Conservation (phyloP, 2,888 invertebrate genomes). For the Branchellion lobata region DNA sequence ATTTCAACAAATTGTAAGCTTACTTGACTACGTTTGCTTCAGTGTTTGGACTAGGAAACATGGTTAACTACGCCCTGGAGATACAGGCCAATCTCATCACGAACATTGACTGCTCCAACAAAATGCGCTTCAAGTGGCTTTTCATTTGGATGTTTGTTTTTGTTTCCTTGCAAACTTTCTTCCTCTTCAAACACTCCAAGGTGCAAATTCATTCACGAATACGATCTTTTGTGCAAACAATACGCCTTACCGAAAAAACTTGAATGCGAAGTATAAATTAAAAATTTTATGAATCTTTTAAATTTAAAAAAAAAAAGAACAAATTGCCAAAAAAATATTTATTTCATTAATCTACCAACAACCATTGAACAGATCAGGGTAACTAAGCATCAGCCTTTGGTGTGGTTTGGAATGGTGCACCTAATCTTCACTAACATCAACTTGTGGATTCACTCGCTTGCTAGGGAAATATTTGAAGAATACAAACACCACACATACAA, state of each 20-base stretch:
- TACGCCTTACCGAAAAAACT: background rate
- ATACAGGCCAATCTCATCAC: slow-evolving; percentile 43
- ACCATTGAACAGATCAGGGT: slow-evolving; percentile 46
- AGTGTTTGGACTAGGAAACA: slow-evolving; percentile 94
- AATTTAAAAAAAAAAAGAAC: too few relatives aligned
- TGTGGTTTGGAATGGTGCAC: slow-evolving; percentile 95
- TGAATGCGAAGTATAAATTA: background rate
- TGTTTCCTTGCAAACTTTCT: slow-evolving; percentile 97
- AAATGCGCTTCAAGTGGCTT: slow-evolving; percentile 39
- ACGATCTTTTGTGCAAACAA: background rate
- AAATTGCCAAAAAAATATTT: too few relatives aligned
- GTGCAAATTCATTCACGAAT: slow-evolving; percentile 36
- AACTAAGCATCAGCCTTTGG: slow-evolving; percentile 85
- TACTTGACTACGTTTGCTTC: slow-evolving; percentile 54
- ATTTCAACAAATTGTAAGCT: background rate
- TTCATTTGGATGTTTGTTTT: slow-evolving; percentile 81
- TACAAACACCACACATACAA: slow-evolving; percentile 23
- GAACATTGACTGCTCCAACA: slow-evolving; percentile 11
- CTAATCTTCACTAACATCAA: slow-evolving; percentile 96
- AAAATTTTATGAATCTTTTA: too few relatives aligned
- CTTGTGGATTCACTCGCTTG: slow-evolving; percentile 82
- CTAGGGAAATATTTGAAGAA: slow-evolving; percentile 47
- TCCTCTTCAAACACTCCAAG: slow-evolving; percentile 76
- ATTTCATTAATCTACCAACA: too few relatives aligned
- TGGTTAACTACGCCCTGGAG: slow-evolving; percentile 68